Percentiles rank a stretch among this genome's conserved stretches.
phyloP scores from a whole-genome alignment of 2,113 vertebrate species.

The Rissa tridactyla region DNA sequence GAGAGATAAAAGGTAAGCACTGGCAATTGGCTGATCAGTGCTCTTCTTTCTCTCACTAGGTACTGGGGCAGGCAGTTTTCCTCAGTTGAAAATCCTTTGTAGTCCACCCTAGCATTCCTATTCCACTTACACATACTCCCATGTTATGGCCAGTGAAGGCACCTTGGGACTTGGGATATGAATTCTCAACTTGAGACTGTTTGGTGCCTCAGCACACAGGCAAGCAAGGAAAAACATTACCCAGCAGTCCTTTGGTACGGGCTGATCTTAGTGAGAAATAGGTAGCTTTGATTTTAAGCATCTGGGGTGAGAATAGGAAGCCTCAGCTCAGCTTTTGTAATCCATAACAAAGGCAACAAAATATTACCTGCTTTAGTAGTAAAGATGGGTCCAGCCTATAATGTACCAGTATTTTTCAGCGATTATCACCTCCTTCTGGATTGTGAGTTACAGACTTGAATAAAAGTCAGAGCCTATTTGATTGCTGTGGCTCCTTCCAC shows the following conservation, averaged over 20 bases:
- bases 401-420: background rate
- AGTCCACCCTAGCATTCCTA: background rate
- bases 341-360: background rate
- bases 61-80: background rate
- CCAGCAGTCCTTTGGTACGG: background rate
- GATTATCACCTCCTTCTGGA: background rate
- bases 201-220: background rate
- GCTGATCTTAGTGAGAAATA: background rate
- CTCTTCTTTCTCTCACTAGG: background rate
- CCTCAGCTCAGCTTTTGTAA: background rate
- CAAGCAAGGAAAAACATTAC: background rate
- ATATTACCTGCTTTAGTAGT: background rate
- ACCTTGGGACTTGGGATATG: background rate
- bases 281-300: background rate
- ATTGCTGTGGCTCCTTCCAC: background rate
- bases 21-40: background rate
- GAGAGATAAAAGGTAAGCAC: background rate
- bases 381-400: background rate
- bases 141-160: background rate
- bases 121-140: background rate
- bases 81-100: background rate
- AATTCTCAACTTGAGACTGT: background rate
- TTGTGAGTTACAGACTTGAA: background rate
- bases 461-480: background rate
- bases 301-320: background rate